These are phyloP conservation scores for Rhizoglyphus robini DNA, from an alignment of 1,140 invertebrate genomes.

Conservation along the genomic window DNA sequence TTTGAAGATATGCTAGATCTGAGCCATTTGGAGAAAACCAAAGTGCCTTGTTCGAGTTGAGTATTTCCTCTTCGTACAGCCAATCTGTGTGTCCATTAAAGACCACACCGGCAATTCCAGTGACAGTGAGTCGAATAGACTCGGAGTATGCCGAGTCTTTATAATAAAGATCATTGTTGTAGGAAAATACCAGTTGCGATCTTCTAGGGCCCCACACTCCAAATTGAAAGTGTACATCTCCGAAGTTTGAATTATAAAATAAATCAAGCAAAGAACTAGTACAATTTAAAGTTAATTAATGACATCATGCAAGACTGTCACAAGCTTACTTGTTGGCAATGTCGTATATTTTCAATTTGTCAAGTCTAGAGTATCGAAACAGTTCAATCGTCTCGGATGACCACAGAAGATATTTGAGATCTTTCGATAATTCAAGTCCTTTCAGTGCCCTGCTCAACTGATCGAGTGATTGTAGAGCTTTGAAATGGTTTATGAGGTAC, in stretches of 20 bases:
- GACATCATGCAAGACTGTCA: neutral
- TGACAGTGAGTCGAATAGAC: constrained; percentile 20
- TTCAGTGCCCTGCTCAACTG: neutral
- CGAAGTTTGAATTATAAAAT: neutral
- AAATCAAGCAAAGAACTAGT: neutral
- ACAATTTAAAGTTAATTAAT: neutral
- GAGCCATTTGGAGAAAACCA: constrained; percentile 33
- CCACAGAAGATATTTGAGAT: constrained; percentile 12
- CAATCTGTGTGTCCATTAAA: constrained; percentile 38
- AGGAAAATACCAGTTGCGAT: constrained; percentile 33
- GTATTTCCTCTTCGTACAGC: constrained; percentile 34
- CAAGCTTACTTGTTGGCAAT: neutral
- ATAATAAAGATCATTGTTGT: constrained; percentile 35
- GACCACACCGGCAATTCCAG: constrained; percentile 26
- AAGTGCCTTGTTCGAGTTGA: constrained; percentile 31
- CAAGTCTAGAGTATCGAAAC: constrained; percentile 10
- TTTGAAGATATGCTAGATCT: constrained; percentile 30
- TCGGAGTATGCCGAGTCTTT: constrained; percentile 23
- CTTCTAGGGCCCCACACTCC: constrained; percentile 32
- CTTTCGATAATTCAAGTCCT: neutral
- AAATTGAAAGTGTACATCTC: constrained; percentile 29
- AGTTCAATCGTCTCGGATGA: constrained; percentile 3
- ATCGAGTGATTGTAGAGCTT: neutral
- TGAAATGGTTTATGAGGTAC: neutral
- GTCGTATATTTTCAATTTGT: constrained; percentile 13